phyloP scores from a whole-genome alignment of 2,888 invertebrate species.

The Pyrocoelia pectoralis region DNA sequence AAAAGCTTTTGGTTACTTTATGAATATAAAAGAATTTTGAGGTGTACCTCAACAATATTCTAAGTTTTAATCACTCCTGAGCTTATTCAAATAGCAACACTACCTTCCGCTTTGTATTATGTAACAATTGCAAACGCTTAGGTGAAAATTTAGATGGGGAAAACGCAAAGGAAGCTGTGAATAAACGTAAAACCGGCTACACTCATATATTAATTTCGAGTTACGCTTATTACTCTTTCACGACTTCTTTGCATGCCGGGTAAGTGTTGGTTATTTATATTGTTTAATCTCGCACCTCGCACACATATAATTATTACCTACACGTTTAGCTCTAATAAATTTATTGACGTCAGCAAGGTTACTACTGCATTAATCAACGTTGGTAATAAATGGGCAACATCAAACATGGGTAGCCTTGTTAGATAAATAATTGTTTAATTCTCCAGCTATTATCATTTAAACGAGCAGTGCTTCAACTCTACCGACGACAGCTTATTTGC shows the following conservation, averaged over 20 bases:
- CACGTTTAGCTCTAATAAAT: not conserved
- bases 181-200: not conserved
- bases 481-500: conserved; percentile 25
- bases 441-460: conserved; percentile 50
- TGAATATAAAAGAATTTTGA: not conserved
- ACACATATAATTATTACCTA: not conserved
- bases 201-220: not conserved
- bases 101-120: conserved; percentile 15
- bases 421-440: conserved; percentile 43
- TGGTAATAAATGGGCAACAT: conserved; percentile 22
- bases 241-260: not conserved
- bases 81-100: conserved; percentile 21
- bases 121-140: conserved; percentile 22
- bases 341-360: conserved; percentile 4
- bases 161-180: not conserved
- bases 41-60: not conserved
- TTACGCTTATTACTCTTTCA: not conserved
- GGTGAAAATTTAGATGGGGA: conserved; percentile 21
- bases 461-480: conserved; percentile 47
- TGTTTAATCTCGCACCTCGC: not conserved
- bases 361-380: conserved; percentile 14
- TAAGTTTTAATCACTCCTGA: conserved; percentile 17
- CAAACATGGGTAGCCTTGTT: conserved; percentile 26
- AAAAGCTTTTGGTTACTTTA: not conserved
- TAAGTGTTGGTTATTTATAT: not conserved